A percentile compares a stretch with the other conserved stretches of the same genome.
These are phyloP conservation scores for Andrena flavipes DNA, from an alignment of 2,888 invertebrate genomes.

Conservation along the genomic window DNA sequence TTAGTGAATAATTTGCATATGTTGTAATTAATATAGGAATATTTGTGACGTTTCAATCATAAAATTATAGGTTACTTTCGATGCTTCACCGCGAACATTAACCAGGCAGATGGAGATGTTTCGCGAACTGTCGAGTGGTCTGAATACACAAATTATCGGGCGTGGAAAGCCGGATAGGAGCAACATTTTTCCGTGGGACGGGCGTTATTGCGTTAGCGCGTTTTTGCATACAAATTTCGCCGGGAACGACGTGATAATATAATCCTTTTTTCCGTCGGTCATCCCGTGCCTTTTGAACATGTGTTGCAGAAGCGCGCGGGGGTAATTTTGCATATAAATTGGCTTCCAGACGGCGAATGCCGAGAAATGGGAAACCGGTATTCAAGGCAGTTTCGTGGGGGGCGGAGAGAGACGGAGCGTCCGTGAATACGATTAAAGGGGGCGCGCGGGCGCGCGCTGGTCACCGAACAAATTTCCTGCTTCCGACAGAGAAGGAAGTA, in stretches of 20 bases:
- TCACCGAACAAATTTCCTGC: slow-evolving; percentile 65
- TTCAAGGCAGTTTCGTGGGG: slow-evolving; percentile 60
- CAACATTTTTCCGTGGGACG: slow-evolving; percentile 35
- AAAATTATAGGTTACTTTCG: neutral
- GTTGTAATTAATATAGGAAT: neutral
- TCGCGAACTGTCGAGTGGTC: neutral
- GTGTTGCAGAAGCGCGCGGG: slow-evolving; percentile 58
- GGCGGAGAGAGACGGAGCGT: slow-evolving; percentile 43
- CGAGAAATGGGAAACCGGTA: slow-evolving; percentile 67
- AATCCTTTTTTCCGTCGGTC: slow-evolving; percentile 51
- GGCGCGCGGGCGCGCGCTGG: slow-evolving; percentile 16
- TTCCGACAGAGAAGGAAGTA: slow-evolving; percentile 55
- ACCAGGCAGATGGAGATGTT: neutral
- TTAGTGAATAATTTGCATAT: no score
- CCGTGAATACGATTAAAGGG: slow-evolving; percentile 60
- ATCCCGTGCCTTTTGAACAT: slow-evolving; percentile 68
- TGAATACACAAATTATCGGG: slow-evolving; percentile 23
- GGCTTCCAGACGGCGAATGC: slow-evolving; percentile 64
- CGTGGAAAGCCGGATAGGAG: neutral
- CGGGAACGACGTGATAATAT: slow-evolving; percentile 66
- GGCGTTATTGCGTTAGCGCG: slow-evolving; percentile 60
- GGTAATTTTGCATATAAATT: slow-evolving; percentile 74
- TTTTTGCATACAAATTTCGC: slow-evolving; percentile 69
- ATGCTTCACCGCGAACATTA: neutral
- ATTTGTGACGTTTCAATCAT: neutral